Evolutionary conservation across 2,113 vertebrate genomes (phyloP), one percentile per base, ranked within the genome.

Genomic region (Cyanoliseus patagonus): DNA sequence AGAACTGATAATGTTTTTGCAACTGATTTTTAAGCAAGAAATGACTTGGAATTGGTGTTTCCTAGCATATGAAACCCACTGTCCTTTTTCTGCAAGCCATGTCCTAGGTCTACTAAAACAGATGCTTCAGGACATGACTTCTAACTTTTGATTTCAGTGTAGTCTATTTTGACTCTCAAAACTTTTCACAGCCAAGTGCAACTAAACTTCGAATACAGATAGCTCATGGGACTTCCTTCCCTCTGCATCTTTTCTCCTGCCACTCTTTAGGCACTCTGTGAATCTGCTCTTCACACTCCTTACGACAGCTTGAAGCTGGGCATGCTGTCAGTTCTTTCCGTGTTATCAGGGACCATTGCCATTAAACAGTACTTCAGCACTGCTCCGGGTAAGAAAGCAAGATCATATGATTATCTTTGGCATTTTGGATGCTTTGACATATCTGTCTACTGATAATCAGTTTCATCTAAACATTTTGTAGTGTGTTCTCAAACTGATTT

Each of bases 241-340:
- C 20, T 85, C 9, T 93, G 3, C 68, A 1, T 83, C 22, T 94
- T 79, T 23, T 52, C 39, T 78, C 76, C 24, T 86, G 49, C 23
- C 94, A 31, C 28, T 61, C 88, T 96, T 42, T 93, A 99, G 99
- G 98, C 97, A 10, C 98, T 99, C 57, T 99, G 99, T 94, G 99
- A 99, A 91, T 99, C 99, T 97, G 99, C 99, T 55, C 98, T 99
- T 91, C 98, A 97, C 39, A 99, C 98, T 86, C 99, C 99, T 11
- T 99, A 99, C 46, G 98, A 98, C 98, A 99, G 98, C 92, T 95
- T 99, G 94, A 99, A 99, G 88, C 98, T 99, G 75, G 99, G 99
- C n/a, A 99, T 99, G 98, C 78, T 99, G 10, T 98, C 99, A 9
- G 99, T 99, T 46, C 99, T 99, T 51, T 99, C 99, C 63, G 98